Evolutionary conservation across 2,113 vertebrate genomes (phyloP).

Genomic region (Emydura subglobosa): DNA sequence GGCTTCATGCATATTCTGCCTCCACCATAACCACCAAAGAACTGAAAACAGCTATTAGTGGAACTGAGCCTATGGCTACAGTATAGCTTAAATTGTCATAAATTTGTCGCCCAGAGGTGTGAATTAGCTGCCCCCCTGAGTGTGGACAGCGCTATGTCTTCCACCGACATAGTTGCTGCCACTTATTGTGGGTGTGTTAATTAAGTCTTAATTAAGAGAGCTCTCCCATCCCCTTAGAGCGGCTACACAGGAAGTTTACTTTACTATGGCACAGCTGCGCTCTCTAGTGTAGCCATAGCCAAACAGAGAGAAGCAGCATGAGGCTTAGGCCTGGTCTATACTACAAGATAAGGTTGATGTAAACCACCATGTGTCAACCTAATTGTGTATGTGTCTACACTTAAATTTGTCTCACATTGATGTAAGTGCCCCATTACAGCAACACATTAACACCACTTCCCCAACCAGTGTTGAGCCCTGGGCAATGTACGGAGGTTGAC

Average conservation of each 20-base stretch:
- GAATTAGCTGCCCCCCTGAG: too few relatives aligned
- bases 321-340: not conserved
- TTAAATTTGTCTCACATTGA: not conserved
- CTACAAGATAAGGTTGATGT: not conserved
- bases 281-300: not conserved
- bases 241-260: not conserved
- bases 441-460: not conserved
- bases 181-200: not conserved
- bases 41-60: not conserved
- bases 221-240: not conserved
- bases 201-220: not conserved
- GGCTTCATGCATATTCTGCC: not conserved
- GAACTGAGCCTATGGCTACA: not conserved
- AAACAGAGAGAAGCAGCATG: not conserved
- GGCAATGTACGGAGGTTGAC: not conserved
- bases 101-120: not conserved
- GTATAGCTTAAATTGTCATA: not conserved
- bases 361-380: not conserved
- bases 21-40: not conserved
- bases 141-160: not conserved
- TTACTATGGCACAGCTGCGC: not conserved
- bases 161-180: not conserved
- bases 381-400: not conserved
- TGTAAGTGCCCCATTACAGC: not conserved
- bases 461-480: not conserved